These are phyloP conservation scores for Lasioglossum marginatum DNA, from an alignment of 2,888 invertebrate genomes.

Conservation along the genomic window DNA sequence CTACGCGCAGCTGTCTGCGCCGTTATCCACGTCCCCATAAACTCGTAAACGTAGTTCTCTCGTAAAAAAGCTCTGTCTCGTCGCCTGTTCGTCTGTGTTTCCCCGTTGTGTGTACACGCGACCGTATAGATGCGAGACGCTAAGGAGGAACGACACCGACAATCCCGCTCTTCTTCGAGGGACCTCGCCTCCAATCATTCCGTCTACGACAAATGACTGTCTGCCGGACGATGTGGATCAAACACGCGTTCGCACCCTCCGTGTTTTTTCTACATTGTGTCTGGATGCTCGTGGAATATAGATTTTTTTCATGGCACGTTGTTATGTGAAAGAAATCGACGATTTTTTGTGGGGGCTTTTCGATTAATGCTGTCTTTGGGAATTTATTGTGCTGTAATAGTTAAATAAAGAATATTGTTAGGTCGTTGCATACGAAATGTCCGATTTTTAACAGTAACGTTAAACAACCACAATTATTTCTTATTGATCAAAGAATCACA, in stretches of 20 bases:
- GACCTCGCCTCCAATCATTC: background rate
- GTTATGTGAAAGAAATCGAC: background rate
- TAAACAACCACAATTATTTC: no score
- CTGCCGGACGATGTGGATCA: conserved; percentile 3
- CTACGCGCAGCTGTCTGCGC: conserved; percentile 59
- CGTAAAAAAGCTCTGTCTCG: conserved; percentile 56
- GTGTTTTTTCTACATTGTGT: background rate
- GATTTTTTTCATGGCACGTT: background rate
- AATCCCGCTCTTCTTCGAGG: background rate
- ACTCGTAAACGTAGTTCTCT: conserved; percentile 70
- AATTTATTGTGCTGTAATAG: background rate
- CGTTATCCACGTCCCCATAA: conserved; percentile 67
- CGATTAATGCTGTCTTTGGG: background rate
- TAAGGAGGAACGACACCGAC: background rate
- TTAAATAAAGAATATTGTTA: background rate
- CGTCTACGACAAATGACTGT: background rate
- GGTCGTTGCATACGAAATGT: no score
- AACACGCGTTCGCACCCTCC: background rate
- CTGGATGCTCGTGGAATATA: background rate
- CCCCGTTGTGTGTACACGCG: background rate
- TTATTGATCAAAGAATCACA: no score
- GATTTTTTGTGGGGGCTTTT: background rate
- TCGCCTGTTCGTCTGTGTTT: conserved; percentile 7
- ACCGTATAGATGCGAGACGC: background rate
- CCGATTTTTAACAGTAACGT: no score